Percentiles rank a stretch among this genome's conserved stretches.
These are phyloP conservation scores for Artibeus lituratus DNA, from an alignment of 2,797 vertebrate species.

Conservation along the genomic window DNA sequence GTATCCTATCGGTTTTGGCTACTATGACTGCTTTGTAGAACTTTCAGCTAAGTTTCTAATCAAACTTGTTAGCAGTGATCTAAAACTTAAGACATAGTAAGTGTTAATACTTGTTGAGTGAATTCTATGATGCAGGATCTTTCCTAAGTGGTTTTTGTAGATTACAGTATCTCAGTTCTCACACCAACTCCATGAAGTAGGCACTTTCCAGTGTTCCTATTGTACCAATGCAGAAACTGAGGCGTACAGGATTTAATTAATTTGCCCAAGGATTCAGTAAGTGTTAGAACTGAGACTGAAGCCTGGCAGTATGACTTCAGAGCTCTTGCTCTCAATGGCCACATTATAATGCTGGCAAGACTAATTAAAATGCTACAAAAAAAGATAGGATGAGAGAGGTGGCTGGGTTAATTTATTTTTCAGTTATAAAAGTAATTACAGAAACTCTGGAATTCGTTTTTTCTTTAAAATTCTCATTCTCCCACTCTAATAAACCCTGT, in stretches of 20 bases:
- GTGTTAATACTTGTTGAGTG: conserved; percentile 19
- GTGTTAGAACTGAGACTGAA: not conserved
- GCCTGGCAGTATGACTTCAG: not conserved
- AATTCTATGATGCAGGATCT: not conserved
- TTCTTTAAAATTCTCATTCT: not conserved
- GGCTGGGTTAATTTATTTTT: not conserved
- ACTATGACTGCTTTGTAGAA: conserved; percentile 32
- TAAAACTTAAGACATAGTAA: not conserved
- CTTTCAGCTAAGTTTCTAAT: conserved; percentile 43
- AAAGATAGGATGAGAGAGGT: not conserved
- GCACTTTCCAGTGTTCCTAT: not conserved
- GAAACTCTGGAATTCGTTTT: not conserved
- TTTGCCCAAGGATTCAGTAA: not conserved
- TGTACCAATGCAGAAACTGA: not conserved
- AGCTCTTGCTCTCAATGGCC: not conserved
- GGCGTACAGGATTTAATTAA: not conserved
- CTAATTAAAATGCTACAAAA: not conserved
- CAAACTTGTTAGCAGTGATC: not conserved
- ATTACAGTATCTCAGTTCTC: not conserved
- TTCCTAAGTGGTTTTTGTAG: not conserved
- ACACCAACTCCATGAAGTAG: not conserved
- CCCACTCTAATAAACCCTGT: not conserved
- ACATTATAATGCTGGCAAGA: not conserved
- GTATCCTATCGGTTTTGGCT: conserved; percentile 45
- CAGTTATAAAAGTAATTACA: not conserved